Conservation (phyloP, 2,797 vertebrate genomes). For the Thamnophis elegans region DNA sequence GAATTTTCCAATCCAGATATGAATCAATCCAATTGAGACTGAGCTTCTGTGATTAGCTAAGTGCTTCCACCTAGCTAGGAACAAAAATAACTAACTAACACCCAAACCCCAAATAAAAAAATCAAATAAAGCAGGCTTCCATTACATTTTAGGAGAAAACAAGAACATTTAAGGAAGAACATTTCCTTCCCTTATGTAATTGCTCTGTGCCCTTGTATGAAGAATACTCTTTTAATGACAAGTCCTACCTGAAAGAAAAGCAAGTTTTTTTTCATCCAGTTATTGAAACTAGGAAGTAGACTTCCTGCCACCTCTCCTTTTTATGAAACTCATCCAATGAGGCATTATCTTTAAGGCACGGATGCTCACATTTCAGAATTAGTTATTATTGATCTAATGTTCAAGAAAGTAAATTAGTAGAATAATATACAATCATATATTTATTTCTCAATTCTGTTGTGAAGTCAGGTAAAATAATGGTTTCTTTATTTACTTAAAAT, state of each 20-base stretch:
- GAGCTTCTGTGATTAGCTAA: neutral
- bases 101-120: neutral
- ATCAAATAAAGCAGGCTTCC: neutral
- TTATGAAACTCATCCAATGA: neutral
- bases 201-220: neutral
- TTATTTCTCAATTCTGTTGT: constrained; percentile 33
- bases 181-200: neutral
- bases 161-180: neutral
- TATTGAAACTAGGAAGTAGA: constrained; percentile 6
- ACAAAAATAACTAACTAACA: neutral
- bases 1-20: neutral
- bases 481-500: constrained; percentile 29
- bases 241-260: neutral
- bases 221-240: neutral
- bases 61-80: neutral
- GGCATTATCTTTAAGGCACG: constrained; percentile 12
- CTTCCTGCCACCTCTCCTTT: neutral
- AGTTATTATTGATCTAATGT: constrained; percentile 13
- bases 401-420: constrained; percentile 24
- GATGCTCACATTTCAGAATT: constrained; percentile 33
- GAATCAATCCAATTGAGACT: neutral
- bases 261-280: neutral
- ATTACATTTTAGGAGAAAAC: neutral
- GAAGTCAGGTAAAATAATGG: neutral
- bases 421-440: constrained; percentile 20